Evolutionary conservation across 2,888 invertebrate species (phyloP).

Genomic region (Drosophila peninsularis): DNA sequence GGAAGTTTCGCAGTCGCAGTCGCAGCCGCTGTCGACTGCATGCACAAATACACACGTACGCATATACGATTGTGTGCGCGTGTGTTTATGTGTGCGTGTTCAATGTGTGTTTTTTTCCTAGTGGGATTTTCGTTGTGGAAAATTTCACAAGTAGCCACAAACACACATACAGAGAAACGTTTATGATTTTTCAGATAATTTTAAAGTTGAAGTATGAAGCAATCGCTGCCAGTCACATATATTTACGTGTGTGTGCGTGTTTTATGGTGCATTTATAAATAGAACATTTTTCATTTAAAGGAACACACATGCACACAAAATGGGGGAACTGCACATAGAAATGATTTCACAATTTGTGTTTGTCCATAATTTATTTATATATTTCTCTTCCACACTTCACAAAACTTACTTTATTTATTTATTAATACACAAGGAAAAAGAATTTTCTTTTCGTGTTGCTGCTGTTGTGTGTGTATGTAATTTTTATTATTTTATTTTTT

Average conservation of each 20-base stretch:
- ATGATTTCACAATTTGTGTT: slow-evolving; percentile 66
- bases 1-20: slow-evolving; percentile 69
- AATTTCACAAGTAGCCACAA: slow-evolving; percentile 70
- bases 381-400: slow-evolving; percentile 29
- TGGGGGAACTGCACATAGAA: slow-evolving; percentile 59
- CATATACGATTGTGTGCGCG: not conserved
- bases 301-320: slow-evolving; percentile 36
- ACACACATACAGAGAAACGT: slow-evolving; percentile 36
- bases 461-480: slow-evolving; percentile 35
- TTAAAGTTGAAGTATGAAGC: slow-evolving; percentile 75
- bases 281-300: slow-evolving; percentile 70
- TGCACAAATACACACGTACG: slow-evolving; percentile 42
- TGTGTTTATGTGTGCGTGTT: slow-evolving; percentile 25
- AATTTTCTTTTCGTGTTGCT: slow-evolving; percentile 54
- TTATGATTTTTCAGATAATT: slow-evolving; percentile 65
- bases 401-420: slow-evolving; percentile 67
- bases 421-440: slow-evolving; percentile 48
- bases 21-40: slow-evolving; percentile 49
- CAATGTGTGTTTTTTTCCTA: slow-evolving; percentile 49
- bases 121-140: slow-evolving; percentile 70
- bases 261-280: slow-evolving; percentile 70
- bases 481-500: not conserved
- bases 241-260: slow-evolving; percentile 14
- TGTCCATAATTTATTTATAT: slow-evolving; percentile 26
- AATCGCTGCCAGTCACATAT: slow-evolving; percentile 51